A percentile compares a stretch with the other conserved stretches of the same genome.
Conservation (phyloP, 2,888 invertebrate species). For the Cephus runcator region DNA sequence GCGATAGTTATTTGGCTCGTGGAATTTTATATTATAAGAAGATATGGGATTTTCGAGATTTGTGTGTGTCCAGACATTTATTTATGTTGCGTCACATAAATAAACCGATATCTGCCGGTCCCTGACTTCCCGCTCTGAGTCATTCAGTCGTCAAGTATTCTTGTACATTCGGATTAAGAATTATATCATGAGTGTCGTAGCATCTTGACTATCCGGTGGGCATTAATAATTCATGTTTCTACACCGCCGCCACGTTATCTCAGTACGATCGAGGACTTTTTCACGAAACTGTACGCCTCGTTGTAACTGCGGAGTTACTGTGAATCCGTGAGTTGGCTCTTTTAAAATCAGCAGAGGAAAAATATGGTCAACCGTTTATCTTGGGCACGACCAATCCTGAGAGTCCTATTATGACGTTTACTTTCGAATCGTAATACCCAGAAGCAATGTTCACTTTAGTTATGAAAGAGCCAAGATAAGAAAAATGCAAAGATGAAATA, state of each 20-base stretch:
- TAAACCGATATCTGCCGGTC: slow-evolving; percentile 12
- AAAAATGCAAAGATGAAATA: not conserved
- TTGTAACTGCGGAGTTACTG: too few relatives aligned
- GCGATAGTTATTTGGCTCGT: not conserved
- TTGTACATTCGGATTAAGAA: not conserved
- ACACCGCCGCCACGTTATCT: not conserved
- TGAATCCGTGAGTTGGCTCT: too few relatives aligned
- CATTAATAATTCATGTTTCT: not conserved
- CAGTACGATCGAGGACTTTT: not conserved
- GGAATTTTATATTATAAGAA: not conserved
- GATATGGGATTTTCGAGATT: not conserved
- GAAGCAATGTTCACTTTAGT: not conserved
- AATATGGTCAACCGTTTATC: not conserved
- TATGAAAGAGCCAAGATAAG: not conserved
- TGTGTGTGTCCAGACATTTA: not conserved
- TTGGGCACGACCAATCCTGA: not conserved
- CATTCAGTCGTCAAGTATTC: not conserved
- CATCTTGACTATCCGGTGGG: not conserved
- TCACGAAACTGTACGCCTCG: not conserved
- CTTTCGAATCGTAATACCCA: not conserved
- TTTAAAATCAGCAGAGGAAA: too few relatives aligned
- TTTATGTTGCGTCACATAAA: slow-evolving; percentile 19
- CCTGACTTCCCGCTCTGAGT: slow-evolving; percentile 4
- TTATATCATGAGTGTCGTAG: not conserved
- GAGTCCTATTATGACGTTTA: not conserved